Conservation (phyloP, 2,888 invertebrate genomes). For the Pardosa pseudoannulata region DNA sequence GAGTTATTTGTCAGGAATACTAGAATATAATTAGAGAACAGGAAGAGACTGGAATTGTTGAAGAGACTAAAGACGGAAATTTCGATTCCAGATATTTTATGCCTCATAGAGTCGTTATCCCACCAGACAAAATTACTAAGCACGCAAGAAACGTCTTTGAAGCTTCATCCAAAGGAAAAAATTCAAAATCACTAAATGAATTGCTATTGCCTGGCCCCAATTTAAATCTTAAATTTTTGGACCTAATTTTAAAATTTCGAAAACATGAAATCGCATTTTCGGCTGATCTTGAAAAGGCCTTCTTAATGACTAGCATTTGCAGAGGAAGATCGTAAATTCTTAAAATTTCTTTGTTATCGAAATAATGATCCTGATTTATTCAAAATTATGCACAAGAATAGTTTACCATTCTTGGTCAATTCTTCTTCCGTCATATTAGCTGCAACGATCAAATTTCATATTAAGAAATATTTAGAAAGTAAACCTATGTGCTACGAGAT, state of each 20-base stretch:
- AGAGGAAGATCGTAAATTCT: constrained; percentile 16
- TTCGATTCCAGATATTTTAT: not conserved
- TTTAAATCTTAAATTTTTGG: constrained; percentile 1
- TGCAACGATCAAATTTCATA: not conserved
- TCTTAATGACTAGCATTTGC: not conserved
- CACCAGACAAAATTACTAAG: not conserved
- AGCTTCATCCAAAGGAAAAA: not conserved
- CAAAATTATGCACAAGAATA: not conserved
- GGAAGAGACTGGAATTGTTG: no score
- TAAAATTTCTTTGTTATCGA: not conserved
- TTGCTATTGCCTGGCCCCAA: not conserved
- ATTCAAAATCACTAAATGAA: constrained; percentile 21
- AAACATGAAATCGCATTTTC: constrained; percentile 16
- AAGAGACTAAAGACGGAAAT: no score
- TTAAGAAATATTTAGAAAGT: not conserved
- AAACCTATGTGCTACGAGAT: not conserved
- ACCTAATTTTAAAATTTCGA: constrained; percentile 24
- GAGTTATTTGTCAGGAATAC: not conserved
- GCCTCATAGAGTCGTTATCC: no score
- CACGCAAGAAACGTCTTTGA: not conserved
- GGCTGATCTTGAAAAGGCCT: constrained; percentile 24
- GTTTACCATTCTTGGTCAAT: not conserved
- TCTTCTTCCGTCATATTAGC: not conserved
- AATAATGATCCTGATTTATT: not conserved
- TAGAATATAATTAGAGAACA: no score